phyloP scores from a whole-genome alignment of 2,888 invertebrate species.

The Candidula unifasciata region DNA sequence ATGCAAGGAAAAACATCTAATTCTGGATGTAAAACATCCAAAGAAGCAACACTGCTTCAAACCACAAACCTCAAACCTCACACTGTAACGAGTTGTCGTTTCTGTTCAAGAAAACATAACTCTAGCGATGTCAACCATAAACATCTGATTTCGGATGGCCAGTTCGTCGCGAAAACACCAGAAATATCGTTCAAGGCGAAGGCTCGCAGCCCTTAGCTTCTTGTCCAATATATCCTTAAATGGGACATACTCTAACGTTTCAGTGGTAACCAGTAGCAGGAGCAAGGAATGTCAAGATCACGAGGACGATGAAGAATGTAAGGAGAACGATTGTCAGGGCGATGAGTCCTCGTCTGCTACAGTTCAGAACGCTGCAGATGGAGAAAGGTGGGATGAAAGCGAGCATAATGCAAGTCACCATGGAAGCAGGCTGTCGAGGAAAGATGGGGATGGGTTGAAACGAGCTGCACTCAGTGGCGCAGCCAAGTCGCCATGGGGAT shows the following conservation, averaged over 20 bases:
- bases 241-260: slow-evolving; percentile 85
- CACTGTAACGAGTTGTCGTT: no score
- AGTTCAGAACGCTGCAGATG: background rate
- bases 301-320: background rate
- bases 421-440: slow-evolving; percentile 1
- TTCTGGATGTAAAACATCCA: no score
- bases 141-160: slow-evolving; percentile 51
- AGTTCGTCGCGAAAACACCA: slow-evolving; percentile 58
- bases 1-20: no score
- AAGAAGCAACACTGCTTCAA: no score
- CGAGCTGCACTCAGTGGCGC: slow-evolving; percentile 13
- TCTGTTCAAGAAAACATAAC: no score
- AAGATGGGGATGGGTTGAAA: slow-evolving; percentile 39
- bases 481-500: slow-evolving; percentile 10
- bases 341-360: background rate
- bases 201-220: slow-evolving; percentile 93
- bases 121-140: slow-evolving; percentile 3
- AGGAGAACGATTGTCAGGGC: background rate
- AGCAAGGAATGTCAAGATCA: background rate
- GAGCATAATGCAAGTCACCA: background rate
- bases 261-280: slow-evolving; percentile 12
- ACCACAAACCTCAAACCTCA: no score
- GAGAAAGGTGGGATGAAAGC: background rate
- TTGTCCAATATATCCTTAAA: slow-evolving; percentile 96
- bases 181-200: slow-evolving; percentile 71